These are phyloP conservation scores for Drusus annulatus DNA, from an alignment of 1,140 invertebrate species.

Conservation along the genomic window DNA sequence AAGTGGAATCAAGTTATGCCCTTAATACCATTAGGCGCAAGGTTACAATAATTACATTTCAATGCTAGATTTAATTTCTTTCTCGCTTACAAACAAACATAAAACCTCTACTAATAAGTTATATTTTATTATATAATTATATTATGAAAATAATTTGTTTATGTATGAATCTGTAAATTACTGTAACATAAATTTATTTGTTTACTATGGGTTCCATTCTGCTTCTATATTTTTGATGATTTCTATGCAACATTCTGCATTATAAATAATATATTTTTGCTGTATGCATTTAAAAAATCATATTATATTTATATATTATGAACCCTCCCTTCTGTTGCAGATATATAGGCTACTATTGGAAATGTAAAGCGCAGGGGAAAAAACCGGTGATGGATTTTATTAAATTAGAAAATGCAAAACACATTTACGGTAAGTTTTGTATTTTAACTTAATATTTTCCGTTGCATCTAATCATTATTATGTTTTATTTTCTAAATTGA, in stretches of 20 bases:
- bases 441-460: constrained; percentile 52
- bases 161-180: no score
- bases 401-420: constrained; percentile 74
- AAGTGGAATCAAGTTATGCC: constrained; percentile 59
- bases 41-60: constrained; percentile 56
- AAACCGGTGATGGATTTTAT: constrained; percentile 82
- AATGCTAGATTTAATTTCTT: not conserved
- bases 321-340: constrained; percentile 66
- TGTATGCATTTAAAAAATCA: not conserved
- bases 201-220: no score
- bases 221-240: no score
- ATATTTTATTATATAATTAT: no score
- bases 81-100: no score
- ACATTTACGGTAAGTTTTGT: constrained; percentile 80
- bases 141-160: no score
- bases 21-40: constrained; percentile 63
- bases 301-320: not conserved
- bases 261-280: not conserved
- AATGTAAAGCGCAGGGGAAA: constrained; percentile 72
- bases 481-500: no score
- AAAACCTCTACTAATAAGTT: no score
- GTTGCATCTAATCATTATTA: no score
- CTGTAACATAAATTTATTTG: no score
- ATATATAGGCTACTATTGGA: constrained; percentile 78
- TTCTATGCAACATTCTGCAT: not conserved